Evolutionary conservation across 2,113 vertebrate species (phyloP), one percentile per base, ranked within the genome.

Genomic region (Malurus cyaneus): DNA sequence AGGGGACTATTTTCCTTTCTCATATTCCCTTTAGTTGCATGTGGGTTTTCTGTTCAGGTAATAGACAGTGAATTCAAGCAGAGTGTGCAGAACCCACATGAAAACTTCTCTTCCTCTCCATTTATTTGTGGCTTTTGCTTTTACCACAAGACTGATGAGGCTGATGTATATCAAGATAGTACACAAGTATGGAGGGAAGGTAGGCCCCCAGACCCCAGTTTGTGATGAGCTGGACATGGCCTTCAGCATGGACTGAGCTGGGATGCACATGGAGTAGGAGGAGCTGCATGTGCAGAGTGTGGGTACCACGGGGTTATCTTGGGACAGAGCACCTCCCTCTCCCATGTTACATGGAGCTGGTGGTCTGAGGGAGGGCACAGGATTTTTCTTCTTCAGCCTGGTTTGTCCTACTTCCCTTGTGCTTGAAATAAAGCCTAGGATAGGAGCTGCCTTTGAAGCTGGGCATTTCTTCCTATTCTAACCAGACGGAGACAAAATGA

Each of bases 281-380:
- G 53, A 91, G 57, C 29, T 67, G 21, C 46, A 23, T 26, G 65
- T 29, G 21, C n/a, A 12, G 5, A 3, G 28, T n/a, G 28, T 81
- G 65, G 41, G 44, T 87, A 14, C 21, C 42, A 21, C 28, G 59
- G 10, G 18, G 13, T 79, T 87, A 47, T 62, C 64, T n/a, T 64
- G 69, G 57, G 69, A 44, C 14, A 79, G 49, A 77, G 47, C 34
- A 91, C 28, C 34, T 71, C 28, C 79, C 56, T 89, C 47, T 34
- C 21, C 29, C 31, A 4, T 44, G 6, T 36, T 60, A 67, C 67
- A 64, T 67, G 36, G 36, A 29, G 23, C 12, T 60, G 39, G 20
- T 81, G 20, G 59, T 29, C 9, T 0, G 0, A 57, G 12, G 10
- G 49, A 70, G 5, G 14, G 12, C 34, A 47, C 16, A n/a, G 42